phyloP scores from a whole-genome alignment of 2,797 vertebrate species.

The Oophaga sylvatica region DNA sequence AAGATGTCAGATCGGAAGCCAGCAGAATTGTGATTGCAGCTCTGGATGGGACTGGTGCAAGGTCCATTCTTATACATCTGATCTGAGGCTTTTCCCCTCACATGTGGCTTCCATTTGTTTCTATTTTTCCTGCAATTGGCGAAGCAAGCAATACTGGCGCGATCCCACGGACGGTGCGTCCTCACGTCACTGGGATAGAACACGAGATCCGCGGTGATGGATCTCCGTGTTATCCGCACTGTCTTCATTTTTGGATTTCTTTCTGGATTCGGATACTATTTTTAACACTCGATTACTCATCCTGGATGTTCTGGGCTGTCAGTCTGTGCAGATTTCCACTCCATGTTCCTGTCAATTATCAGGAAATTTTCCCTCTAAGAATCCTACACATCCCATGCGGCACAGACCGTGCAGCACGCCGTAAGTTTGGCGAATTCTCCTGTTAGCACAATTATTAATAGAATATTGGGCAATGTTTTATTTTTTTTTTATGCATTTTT shows the following conservation, averaged over 20 bases:
- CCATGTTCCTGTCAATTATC: neutral
- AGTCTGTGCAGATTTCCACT: neutral
- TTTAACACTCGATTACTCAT: neutral
- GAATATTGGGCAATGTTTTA: too few species aligned
- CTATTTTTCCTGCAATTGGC: too few species aligned
- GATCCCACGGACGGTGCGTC: neutral
- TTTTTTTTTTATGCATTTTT: too few species aligned
- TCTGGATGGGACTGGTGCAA: neutral
- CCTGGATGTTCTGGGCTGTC: neutral
- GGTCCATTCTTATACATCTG: neutral
- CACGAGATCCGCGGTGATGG: neutral
- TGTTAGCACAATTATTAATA: too few species aligned
- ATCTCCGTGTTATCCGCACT: neutral
- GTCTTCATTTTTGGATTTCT: neutral
- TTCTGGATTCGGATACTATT: neutral
- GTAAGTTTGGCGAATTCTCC: neutral
- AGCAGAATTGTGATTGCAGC: neutral
- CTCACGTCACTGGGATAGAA: neutral
- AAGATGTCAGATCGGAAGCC: neutral
- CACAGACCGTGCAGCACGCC: neutral
- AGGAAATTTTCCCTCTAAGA: neutral
- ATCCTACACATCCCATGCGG: neutral
- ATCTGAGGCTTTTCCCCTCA: neutral
- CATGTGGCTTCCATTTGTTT: neutral
- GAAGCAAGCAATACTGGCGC: too few species aligned